Percentiles rank a stretch among this genome's conserved stretches.
Evolutionary conservation across 2,113 vertebrate genomes (phyloP).

Genomic region (Aegypius monachus): DNA sequence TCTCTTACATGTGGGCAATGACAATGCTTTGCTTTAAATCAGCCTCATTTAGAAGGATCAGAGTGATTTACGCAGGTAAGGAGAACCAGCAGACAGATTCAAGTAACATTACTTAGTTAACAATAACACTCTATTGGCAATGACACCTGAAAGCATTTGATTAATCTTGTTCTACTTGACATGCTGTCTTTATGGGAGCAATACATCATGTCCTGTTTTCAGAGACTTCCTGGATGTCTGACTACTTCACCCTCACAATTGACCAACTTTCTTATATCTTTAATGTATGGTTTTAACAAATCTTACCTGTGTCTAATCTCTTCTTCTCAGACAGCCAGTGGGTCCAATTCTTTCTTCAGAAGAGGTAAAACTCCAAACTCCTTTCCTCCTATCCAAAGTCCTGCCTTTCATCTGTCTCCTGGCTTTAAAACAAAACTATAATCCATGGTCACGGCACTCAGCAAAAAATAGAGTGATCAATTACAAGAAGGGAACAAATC

Average conservation of each 20-base stretch:
- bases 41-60: neutral
- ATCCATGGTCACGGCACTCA: accelerated
- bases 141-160: neutral
- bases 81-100: neutral
- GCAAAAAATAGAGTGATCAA: neutral
- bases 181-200: neutral
- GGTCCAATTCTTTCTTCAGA: neutral
- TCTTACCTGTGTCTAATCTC: neutral
- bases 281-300: neutral
- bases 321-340: neutral
- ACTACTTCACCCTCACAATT: neutral
- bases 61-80: neutral
- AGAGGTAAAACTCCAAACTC: neutral
- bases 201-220: neutral
- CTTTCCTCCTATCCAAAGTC: neutral
- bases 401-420: neutral
- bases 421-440: neutral
- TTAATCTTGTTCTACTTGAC: neutral
- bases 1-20: neutral
- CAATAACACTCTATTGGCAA: neutral
- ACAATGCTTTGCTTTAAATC: neutral
- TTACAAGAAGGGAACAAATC: neutral
- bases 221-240: neutral
- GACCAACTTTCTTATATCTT: neutral
- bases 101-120: neutral